These are phyloP conservation scores for Bucorvus abyssinicus DNA, from an alignment of 2,797 vertebrate species.

Conservation along the genomic window DNA sequence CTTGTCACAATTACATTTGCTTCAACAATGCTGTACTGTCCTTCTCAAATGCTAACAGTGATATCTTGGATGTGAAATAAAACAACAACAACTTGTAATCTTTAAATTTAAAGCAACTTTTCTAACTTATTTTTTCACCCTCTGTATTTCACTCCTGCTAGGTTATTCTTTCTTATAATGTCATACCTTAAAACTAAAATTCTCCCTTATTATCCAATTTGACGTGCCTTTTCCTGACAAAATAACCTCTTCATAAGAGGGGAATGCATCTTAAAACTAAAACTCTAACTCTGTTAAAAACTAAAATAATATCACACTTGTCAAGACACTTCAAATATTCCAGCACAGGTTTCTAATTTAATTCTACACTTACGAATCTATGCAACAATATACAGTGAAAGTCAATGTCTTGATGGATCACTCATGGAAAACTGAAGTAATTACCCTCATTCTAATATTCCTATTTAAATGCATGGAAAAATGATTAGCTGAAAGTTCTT, in stretches of 20 bases:
- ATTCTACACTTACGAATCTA: slow-evolving; percentile 62
- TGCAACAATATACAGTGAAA: slow-evolving; percentile 66
- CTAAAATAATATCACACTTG: not conserved
- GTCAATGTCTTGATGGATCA: slow-evolving; percentile 78
- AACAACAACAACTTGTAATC: not conserved
- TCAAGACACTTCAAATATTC: slow-evolving; percentile 42
- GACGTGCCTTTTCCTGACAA: not conserved
- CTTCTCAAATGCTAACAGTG: not conserved
- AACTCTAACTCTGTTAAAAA: not conserved
- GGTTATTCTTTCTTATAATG: not conserved
- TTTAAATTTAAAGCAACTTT: not conserved
- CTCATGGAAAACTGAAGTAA: slow-evolving; percentile 81
- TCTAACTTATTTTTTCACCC: not conserved
- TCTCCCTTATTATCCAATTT: not conserved
- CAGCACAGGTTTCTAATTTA: slow-evolving; percentile 71
- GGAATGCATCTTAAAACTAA: not conserved
- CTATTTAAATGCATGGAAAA: slow-evolving; percentile 97
- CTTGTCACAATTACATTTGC: not conserved
- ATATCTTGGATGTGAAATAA: not conserved
- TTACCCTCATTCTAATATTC: slow-evolving; percentile 91
- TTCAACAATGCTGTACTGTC: not conserved
- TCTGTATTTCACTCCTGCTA: not conserved
- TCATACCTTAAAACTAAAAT: not conserved
- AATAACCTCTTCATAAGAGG: not conserved
- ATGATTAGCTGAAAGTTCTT: slow-evolving; percentile 85